Evolutionary conservation across 2,113 vertebrate genomes (phyloP).

Genomic region (Platanista minor): DNA sequence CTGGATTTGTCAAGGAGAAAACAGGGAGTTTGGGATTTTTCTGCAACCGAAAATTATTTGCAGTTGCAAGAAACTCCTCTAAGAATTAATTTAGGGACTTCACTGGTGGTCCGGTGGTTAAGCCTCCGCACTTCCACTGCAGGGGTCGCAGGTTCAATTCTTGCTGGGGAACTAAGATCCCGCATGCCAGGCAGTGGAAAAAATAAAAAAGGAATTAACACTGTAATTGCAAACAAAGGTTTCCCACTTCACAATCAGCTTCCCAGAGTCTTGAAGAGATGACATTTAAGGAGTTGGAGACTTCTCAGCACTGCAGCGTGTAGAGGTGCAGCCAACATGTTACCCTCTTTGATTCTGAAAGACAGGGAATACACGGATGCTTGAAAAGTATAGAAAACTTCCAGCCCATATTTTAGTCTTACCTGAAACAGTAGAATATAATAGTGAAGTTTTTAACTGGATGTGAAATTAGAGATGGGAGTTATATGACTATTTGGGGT

Average conservation of each 20-base stretch:
- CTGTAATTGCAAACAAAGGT: not conserved
- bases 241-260: slow-evolving; percentile 42
- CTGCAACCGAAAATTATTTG: slow-evolving; percentile 35
- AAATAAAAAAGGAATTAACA: not conserved
- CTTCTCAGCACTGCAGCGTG: not conserved
- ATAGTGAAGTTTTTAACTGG: not conserved
- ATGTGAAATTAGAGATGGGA: not conserved
- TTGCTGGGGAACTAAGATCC: too few species aligned
- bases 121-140: too few species aligned
- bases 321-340: not conserved
- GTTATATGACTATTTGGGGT: not conserved
- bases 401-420: not conserved
- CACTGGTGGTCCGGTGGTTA: too few species aligned
- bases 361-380: not conserved
- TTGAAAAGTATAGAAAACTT: not conserved
- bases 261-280: not conserved
- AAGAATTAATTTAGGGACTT: not conserved
- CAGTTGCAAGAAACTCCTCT: slow-evolving; percentile 29
- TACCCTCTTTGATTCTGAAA: slow-evolving; percentile 17
- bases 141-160: too few species aligned
- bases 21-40: not conserved
- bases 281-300: not conserved
- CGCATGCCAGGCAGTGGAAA: too few species aligned
- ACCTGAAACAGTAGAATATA: not conserved
- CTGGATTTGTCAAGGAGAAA: not conserved